Percentiles rank a stretch among this genome's conserved stretches.
phyloP scores from a whole-genome alignment of 2,888 invertebrate species.

The Spilarctia lutea region DNA sequence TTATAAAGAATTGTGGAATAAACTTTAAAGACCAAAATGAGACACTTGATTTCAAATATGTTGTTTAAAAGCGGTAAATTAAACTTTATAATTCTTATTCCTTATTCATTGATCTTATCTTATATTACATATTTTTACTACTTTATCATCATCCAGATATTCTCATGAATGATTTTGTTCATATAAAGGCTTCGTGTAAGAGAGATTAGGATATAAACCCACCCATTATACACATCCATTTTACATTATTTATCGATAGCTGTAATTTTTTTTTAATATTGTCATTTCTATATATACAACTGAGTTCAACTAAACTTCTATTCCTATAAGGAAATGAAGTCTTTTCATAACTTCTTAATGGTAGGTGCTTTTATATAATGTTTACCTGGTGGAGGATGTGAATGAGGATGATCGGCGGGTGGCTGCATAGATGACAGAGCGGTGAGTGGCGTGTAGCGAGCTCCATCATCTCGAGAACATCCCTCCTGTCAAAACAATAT shows the following conservation, averaged over 20 bases:
- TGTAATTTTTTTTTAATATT: background rate
- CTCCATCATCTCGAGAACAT: slow-evolving; percentile 76
- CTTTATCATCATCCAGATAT: background rate
- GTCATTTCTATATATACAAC: background rate
- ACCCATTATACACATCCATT: background rate
- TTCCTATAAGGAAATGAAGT: background rate
- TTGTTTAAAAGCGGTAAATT: too few relatives aligned
- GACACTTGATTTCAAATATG: too few relatives aligned
- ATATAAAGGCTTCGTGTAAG: background rate
- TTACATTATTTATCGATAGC: background rate
- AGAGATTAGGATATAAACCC: background rate
- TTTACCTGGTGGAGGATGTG: slow-evolving; percentile 88
- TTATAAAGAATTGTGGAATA: too few relatives aligned
- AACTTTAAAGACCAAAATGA: too few relatives aligned
- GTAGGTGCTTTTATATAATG: slow-evolving; percentile 14
- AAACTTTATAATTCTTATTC: background rate
- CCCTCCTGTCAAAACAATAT: slow-evolving; percentile 69
- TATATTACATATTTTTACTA: background rate
- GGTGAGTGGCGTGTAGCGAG: slow-evolving; percentile 92
- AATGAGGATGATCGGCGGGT: slow-evolving; percentile 83
- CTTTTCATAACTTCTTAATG: background rate
- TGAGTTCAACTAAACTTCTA: background rate
- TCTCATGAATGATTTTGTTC: too few relatives aligned
- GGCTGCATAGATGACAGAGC: slow-evolving; percentile 96
- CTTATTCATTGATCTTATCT: background rate